These are phyloP conservation scores for Chymomyza procnemis DNA, from an alignment of 2,888 invertebrate genomes.

Conservation along the genomic window DNA sequence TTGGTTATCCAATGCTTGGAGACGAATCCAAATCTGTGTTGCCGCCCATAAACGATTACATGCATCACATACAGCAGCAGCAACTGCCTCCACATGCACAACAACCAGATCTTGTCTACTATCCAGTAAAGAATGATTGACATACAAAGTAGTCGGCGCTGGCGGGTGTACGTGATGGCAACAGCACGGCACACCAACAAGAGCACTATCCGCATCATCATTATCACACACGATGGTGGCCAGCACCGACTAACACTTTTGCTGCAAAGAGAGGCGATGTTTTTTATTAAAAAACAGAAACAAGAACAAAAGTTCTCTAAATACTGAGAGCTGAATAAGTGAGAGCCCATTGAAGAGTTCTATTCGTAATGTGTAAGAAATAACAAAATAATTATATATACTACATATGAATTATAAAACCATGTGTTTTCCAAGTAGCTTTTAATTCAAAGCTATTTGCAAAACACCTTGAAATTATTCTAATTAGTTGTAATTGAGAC, in stretches of 20 bases:
- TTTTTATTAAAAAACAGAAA: slow-evolving; percentile 60
- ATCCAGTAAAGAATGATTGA: slow-evolving; percentile 78
- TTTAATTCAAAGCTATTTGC: not conserved
- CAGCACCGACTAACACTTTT: slow-evolving; percentile 59
- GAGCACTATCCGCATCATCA: slow-evolving; percentile 25
- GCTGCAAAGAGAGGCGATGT: slow-evolving; percentile 74
- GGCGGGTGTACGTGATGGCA: slow-evolving; percentile 24
- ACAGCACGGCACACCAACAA: slow-evolving; percentile 22
- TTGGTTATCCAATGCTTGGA: slow-evolving; percentile 66
- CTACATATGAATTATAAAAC: slow-evolving; percentile 3
- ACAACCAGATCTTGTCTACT: slow-evolving; percentile 77
- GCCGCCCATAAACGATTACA: slow-evolving; percentile 77
- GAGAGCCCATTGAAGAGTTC: slow-evolving; percentile 13
- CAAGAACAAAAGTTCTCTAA: slow-evolving; percentile 7
- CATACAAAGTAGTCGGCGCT: slow-evolving; percentile 71
- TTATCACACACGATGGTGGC: slow-evolving; percentile 61
- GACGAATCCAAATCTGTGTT: slow-evolving; percentile 76
- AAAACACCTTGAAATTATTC: not conserved
- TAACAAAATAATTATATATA: slow-evolving; percentile 31
- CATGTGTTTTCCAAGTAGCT: not conserved
- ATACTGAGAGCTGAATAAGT: not conserved
- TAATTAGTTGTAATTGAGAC: slow-evolving; percentile 1
- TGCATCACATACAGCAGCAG: slow-evolving; percentile 75
- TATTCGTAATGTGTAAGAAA: slow-evolving; percentile 34
- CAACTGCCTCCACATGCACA: slow-evolving; percentile 54